Evolutionary conservation across 2,888 invertebrate genomes (phyloP), one percentile per base, ranked within the genome.

Genomic region (Ceramica pisi): DNA sequence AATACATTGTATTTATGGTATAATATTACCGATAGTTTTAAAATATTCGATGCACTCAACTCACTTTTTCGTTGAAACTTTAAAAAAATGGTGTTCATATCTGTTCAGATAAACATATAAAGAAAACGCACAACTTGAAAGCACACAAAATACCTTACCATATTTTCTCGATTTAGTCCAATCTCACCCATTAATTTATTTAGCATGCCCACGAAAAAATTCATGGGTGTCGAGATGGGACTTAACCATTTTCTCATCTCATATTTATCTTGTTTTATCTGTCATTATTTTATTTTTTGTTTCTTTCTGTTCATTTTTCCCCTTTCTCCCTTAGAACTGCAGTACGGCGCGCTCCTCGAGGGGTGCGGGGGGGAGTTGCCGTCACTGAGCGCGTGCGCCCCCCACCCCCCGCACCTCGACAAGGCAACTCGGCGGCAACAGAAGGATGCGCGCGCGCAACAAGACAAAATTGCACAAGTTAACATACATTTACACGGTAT

Each of bases 401-500:
- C 96, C 85, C 92, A 94, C 93, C 94, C 96, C 94, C 93, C 94
- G 92, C 91, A 92, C 92, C 90, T 93, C 78, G 97, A 97, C 95
- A 97, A 97, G 90, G 97, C 97, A 89, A 89, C 94, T 69, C 92
- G 94, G 21, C 90, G 93, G 6, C 93, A 92, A 78, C 96, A 97
- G 80, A 97, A 97, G 92, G 94, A 97, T 87, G 97, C 97, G 88
- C 97, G 97, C 82, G 97, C 97, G 90, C 97, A 97, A 85, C 95
- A 97, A 91, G 98, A 98, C 92, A 97, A 97, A 95, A 94, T 98
- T 88, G 97, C 97, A 88, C 97, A 97, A 96, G 97, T 98, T 96
- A 98, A 98, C 96, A 97, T 98, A 89, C 98, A 98, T 94, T 96
- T 98, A 88, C 98, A 98, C 95, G 98, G 98, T 98, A 97, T 96